Evolutionary conservation across 2,797 vertebrate species (phyloP).

Genomic region (Enteromius viviparus): DNA sequence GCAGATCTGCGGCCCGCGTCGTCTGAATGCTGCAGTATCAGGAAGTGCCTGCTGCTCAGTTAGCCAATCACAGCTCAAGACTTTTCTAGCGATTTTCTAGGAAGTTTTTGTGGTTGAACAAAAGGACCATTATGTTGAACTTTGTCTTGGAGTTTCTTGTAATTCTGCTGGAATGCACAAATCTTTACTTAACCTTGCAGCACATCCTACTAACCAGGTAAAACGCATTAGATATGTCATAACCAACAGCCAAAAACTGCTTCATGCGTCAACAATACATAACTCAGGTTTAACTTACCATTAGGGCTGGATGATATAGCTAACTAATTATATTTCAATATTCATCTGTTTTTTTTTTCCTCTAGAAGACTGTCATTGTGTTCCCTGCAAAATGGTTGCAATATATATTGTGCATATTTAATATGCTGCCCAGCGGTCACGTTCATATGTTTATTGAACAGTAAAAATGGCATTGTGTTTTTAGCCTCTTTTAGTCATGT

Average conservation of each 20-base stretch:
- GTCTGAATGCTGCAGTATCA: slow-evolving; percentile 68
- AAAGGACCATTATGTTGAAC: not conserved
- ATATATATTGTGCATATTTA: not conserved
- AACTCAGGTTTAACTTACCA: slow-evolving; percentile 14
- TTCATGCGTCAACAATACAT: not conserved
- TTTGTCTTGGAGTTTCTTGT: slow-evolving; percentile 8
- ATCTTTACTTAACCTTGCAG: slow-evolving; percentile 1
- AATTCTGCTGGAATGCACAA: slow-evolving; percentile 25
- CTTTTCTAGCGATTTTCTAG: not conserved
- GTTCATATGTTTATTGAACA: not conserved
- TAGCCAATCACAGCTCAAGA: slow-evolving; percentile 14
- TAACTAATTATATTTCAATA: not conserved
- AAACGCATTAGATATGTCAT: not conserved
- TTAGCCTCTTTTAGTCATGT: not conserved
- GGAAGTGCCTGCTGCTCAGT: slow-evolving; percentile 39
- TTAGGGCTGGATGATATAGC: not conserved
- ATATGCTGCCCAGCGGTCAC: not conserved
- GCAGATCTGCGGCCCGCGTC: slow-evolving; percentile 69
- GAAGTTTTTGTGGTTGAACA: not conserved
- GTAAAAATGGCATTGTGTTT: not conserved
- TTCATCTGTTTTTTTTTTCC: not conserved
- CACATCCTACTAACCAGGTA: slow-evolving; percentile 22
- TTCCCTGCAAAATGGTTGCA: not conserved
- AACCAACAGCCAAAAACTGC: not conserved
- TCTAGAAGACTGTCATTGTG: not conserved